These are phyloP conservation scores for Nomada ruficornis DNA, from an alignment of 2,888 invertebrate species.

Conservation along the genomic window DNA sequence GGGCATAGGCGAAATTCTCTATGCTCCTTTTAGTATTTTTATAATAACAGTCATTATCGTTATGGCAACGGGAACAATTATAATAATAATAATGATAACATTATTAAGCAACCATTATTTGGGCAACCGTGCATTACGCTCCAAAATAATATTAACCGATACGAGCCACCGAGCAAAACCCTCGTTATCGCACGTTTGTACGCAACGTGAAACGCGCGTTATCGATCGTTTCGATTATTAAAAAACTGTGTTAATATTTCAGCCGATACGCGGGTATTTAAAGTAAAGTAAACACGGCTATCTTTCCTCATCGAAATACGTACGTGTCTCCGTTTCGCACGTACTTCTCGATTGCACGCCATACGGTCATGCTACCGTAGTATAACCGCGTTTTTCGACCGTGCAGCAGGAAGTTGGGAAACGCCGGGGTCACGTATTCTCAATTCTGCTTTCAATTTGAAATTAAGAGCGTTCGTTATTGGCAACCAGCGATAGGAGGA, in stretches of 20 bases:
- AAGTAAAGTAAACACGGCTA: conserved; percentile 20
- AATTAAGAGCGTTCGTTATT: conserved; percentile 30
- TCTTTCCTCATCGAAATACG: conserved; percentile 8
- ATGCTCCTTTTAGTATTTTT: no score
- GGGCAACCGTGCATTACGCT: no score
- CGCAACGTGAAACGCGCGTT: conserved; percentile 4
- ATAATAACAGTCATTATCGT: no score
- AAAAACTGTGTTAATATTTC: conserved; percentile 33
- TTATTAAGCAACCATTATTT: not conserved
- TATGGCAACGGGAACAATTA: not conserved
- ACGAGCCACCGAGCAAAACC: not conserved
- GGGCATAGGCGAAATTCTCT: no score
- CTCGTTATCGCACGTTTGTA: conserved; percentile 15
- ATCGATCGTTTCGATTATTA: conserved; percentile 28
- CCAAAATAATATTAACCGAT: not conserved
- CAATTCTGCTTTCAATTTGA: conserved; percentile 38
- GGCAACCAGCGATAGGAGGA: conserved; percentile 7
- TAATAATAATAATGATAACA: not conserved
- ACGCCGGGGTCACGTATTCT: conserved; percentile 2
- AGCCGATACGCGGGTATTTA: conserved; percentile 6
- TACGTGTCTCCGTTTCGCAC: not conserved
- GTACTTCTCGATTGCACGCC: not conserved
- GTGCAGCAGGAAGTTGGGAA: not conserved
- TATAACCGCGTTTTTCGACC: not conserved
- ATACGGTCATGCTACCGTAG: not conserved